Evolutionary conservation across 2,888 invertebrate genomes (phyloP), one percentile per base, ranked within the genome.

Genomic region (Sarcophaga caerulescens): DNA sequence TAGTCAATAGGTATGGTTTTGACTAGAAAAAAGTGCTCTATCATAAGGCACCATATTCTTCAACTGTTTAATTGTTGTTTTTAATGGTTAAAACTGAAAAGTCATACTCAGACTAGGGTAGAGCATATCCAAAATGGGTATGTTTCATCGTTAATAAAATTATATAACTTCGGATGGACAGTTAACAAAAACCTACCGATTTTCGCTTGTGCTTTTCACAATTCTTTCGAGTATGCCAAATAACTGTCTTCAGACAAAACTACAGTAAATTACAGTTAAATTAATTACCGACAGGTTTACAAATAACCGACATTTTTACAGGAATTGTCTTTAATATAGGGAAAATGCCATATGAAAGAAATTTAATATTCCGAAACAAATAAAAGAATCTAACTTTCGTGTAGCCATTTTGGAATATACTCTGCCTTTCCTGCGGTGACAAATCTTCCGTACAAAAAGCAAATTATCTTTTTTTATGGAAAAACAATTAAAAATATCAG

Each of bases 401-500:
- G 14, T 11, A 44, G 17, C 69, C 65, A 45, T 52, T 76, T 71
- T 23, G 52, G 68, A 63, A 68, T 35, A 35, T 35, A 79, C 82
- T 85, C 79, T 35, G 63, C 63, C 65, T n/a, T 21, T 44, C 60
- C 12, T 12, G 47, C 11, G 59, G 4, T 47, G 23, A 68, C 52
- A 68, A 84, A 65, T 75, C 77, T 60, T 45, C 75, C 23, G 66
- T 23, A 65, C 65, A 81, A 81, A 86, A 81, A 71, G 47, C 77
- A 81, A 83, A 81, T 75, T 10, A 19, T n/a, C 70, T 17, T 63
- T 65, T 63, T 81, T 74, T 66, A 77, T 74, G 73, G 76, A 70
- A 86, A 81, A 81, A 71, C 75, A 66, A 77, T 75, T 76, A 76
- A 69, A 70, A 81, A 75, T 47, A 74, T 81, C 63, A 84, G 60